A percentile compares a stretch with the other conserved stretches of the same genome.
Conservation (phyloP, 2,888 invertebrate genomes). For the Cryptus viduatorius region DNA sequence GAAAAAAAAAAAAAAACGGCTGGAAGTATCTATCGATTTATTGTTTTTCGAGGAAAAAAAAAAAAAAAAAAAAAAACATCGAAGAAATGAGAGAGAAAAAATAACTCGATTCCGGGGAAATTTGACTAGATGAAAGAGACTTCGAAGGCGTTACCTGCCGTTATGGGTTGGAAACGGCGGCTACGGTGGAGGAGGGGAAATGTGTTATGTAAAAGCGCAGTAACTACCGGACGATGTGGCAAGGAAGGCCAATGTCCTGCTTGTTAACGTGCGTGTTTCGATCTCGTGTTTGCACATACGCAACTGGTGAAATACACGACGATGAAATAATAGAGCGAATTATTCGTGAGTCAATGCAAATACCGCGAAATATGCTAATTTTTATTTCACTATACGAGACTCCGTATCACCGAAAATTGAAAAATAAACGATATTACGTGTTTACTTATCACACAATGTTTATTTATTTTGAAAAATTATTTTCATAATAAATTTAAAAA, state of each 20-base stretch:
- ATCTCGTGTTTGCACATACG: neutral
- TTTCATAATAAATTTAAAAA: too few species aligned
- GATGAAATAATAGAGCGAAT: neutral
- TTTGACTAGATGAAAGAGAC: neutral
- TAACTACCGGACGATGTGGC: constrained; percentile 54
- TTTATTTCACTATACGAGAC: neutral
- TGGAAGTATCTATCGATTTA: neutral
- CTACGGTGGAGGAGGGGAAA: constrained; percentile 61
- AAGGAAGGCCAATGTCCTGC: constrained; percentile 82
- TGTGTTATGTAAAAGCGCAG: constrained; percentile 77
- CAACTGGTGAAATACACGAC: neutral
- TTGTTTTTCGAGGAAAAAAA: neutral
- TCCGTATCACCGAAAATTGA: too few species aligned
- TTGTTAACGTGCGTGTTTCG: constrained; percentile 44
- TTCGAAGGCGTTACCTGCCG: neutral
- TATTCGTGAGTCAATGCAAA: neutral
- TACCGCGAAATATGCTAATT: neutral
- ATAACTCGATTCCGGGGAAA: neutral
- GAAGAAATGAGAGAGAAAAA: neutral
- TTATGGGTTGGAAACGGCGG: constrained; percentile 1
- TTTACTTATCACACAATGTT: too few species aligned
- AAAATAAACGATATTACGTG: too few species aligned
- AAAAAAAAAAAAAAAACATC: neutral
- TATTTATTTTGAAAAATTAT: too few species aligned
- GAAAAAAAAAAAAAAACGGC: neutral